phyloP scores from a whole-genome alignment of 30 jellyfish, hydroid and myxozoan genomes.

The Nemopilema nomurai region DNA sequence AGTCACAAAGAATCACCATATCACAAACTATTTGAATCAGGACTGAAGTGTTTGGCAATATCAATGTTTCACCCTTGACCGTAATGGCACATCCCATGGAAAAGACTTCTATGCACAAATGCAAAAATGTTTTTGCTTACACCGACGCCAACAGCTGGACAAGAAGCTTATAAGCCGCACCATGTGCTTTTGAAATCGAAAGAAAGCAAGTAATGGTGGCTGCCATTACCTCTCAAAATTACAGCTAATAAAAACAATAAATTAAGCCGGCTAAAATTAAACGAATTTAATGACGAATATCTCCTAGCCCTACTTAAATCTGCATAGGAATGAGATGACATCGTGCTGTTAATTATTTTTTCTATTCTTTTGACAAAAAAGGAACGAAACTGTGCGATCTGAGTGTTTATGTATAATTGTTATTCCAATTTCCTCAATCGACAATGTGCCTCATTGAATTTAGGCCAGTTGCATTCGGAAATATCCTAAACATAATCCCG shows the following conservation, averaged over 20 bases:
- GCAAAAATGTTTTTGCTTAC: neutral
- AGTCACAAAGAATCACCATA: too few species aligned
- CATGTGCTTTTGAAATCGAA: neutral
- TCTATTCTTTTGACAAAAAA: conserved; percentile 35
- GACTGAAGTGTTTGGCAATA: too few species aligned
- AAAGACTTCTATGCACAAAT: too few species aligned
- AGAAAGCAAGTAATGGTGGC: conserved; percentile 20
- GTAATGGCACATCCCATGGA: too few species aligned
- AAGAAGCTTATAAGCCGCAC: neutral
- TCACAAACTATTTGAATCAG: too few species aligned
- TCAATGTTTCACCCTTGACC: too few species aligned
- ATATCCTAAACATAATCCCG: conserved; percentile 47
- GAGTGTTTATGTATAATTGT: conserved; percentile 55
- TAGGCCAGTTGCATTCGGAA: conserved; percentile 59
- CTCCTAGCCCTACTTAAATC: conserved; percentile 13
- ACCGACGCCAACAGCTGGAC: neutral
- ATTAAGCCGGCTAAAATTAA: conserved; percentile 50
- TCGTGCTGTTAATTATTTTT: conserved; percentile 71
- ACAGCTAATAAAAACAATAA: conserved; percentile 6
- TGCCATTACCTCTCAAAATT: conserved; percentile 1
- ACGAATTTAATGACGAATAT: conserved; percentile 29
- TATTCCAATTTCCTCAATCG: conserved; percentile 70
- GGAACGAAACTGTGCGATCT: conserved; percentile 54
- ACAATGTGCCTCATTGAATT: conserved; percentile 54
- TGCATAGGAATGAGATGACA: conserved; percentile 44